Conservation (phyloP, 2,888 invertebrate genomes). For the Rhaphigaster nebulosa region DNA sequence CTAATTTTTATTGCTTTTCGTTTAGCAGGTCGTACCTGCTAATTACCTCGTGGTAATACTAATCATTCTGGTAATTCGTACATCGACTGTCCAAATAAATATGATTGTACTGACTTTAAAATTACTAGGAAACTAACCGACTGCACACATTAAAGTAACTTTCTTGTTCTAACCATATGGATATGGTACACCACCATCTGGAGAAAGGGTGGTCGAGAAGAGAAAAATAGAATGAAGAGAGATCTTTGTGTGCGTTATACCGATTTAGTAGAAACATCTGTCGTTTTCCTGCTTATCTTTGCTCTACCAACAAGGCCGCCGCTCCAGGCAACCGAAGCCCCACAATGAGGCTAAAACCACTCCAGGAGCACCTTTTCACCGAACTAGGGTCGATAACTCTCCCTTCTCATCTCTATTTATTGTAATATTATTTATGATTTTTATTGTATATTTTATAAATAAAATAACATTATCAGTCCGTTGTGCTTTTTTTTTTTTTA, state of each 20-base stretch:
- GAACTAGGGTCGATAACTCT: neutral
- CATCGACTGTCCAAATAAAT: neutral
- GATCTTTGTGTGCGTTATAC: slow-evolving; percentile 21
- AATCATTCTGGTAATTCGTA: neutral
- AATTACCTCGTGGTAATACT: no score
- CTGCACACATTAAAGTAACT: neutral
- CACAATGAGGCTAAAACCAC: slow-evolving; percentile 26
- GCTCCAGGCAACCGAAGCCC: slow-evolving; percentile 9
- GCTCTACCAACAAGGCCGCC: neutral
- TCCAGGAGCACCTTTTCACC: slow-evolving; percentile 13
- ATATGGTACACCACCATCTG: neutral
- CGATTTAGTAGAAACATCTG: slow-evolving; percentile 36
- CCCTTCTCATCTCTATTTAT: neutral
- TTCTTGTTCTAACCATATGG: neutral
- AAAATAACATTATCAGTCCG: no score
- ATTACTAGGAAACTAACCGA: neutral
- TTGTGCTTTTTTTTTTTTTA: no score
- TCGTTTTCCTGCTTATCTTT: slow-evolving; percentile 19
- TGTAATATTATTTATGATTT: neutral
- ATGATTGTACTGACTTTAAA: neutral
- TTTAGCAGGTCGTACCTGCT: no score
- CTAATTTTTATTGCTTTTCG: no score
- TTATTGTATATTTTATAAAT: neutral
- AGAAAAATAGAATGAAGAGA: slow-evolving; percentile 6
- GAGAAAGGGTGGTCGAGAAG: neutral